Percentiles rank a stretch among this genome's conserved stretches.
Conservation (phyloP, 2,113 vertebrate species). For the Otocyon megalotis region DNA sequence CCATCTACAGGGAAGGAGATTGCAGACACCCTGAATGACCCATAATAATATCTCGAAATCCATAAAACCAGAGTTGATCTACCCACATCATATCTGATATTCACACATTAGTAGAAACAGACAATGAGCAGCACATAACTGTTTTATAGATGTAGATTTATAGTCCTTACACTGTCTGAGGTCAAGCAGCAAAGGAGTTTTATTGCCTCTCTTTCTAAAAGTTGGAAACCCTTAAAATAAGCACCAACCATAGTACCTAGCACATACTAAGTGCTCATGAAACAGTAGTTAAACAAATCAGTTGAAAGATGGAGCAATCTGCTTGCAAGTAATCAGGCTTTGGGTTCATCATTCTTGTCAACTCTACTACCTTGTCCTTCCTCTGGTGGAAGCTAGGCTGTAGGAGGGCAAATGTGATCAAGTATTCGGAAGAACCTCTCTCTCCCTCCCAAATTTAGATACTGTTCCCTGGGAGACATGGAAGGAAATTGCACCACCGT, state of each 20-base stretch:
- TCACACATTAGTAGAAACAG: background rate
- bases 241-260: background rate
- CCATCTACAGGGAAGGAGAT: background rate
- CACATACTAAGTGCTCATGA: background rate
- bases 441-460: background rate
- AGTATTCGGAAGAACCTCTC: background rate
- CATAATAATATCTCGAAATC: background rate
- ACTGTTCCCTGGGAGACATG: background rate
- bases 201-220: background rate
- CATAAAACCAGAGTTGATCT: background rate
- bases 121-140: background rate
- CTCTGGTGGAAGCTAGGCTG: background rate
- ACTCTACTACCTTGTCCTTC: background rate
- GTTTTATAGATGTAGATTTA: background rate
- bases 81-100: background rate
- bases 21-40: background rate
- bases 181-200: background rate
- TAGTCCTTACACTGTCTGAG: background rate
- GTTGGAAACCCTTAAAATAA: background rate
- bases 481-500: background rate
- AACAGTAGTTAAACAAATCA: background rate
- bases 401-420: accelerated
- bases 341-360: background rate
- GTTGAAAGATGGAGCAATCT: background rate
- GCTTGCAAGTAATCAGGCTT: background rate